Evolutionary conservation across 2,797 vertebrate genomes (phyloP), one percentile per base, ranked within the genome.

Genomic region (Crenuchus spilurus): DNA sequence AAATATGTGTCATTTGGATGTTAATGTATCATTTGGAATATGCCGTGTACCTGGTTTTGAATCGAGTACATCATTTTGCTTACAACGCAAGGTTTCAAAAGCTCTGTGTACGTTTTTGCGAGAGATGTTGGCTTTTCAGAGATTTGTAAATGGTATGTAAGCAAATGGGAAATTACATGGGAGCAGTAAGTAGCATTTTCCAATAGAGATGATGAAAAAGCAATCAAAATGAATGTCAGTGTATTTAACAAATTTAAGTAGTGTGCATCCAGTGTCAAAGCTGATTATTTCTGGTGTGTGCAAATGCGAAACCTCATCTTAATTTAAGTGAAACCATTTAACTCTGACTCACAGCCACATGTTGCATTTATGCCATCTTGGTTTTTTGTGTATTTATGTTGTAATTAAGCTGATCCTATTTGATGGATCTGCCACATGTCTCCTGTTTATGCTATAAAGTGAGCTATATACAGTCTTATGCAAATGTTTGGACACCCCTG

Each of bases 241-340:
- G n/a, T 4, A 30, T 44, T 62, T 28, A 28, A 60, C 33, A 42
- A 7, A 44, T 44, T 41, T 28, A 31, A 63, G 61, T 37, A 60
- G 33, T 22, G 20, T 42, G 60, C 37, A 16, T 49, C 16, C 10
- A 39, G 26, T 54, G 6, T 11, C 35, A 54, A 26, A 42, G 24
- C 6, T 39, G 16, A 14, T 49, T 35, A 52, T 72, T 52, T 63
- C 33, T 62, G 22, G 6, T 26, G 6, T 31, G 20, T 41, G 1
- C 41, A 24, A 46, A 10, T 64, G 31, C 48, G 41, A 44, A 64
- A n/a, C 13, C 42, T 16, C 37, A 62, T 42, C 16, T 46, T 64
- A 24, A 64, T 64, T 42, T 46, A 64, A 64, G 42, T 46, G 61
- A 26, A 46, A 11, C 42, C 5, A 11, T 31, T 64, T 64, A 46